phyloP scores from a whole-genome alignment of 1,140 invertebrate species.

The Drosophila repletoides region DNA sequence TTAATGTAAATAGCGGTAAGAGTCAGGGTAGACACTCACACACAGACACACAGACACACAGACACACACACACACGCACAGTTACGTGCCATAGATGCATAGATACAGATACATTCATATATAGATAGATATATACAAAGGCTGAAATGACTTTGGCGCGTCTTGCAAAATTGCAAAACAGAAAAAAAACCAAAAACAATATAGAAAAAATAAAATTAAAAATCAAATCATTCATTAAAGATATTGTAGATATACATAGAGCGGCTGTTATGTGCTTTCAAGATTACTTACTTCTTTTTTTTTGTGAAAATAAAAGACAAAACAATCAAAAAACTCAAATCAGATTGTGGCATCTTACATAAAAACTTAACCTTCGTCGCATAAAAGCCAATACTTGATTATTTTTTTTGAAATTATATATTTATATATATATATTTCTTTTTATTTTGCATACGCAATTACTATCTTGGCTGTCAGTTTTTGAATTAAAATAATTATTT shows the following conservation, averaged over 20 bases:
- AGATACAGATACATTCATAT: constrained; percentile 66
- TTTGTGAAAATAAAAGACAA: constrained; percentile 6
- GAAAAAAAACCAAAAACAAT: constrained; percentile 25
- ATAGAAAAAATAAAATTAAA: constrained; percentile 29
- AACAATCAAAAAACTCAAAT: constrained; percentile 55
- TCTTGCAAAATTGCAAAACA: constrained; percentile 46
- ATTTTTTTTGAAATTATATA: constrained; percentile 19
- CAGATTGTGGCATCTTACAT: constrained; percentile 76
- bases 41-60: constrained; percentile 21
- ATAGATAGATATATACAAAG: constrained; percentile 66
- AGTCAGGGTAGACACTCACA: constrained; percentile 47
- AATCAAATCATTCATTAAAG: constrained; percentile 75
- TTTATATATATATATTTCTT: constrained; percentile 8
- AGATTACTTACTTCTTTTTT: too few relatives aligned
- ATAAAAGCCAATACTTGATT: constrained; percentile 37
- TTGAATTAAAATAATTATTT: constrained; percentile 4
- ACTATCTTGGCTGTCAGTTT: constrained; percentile 47
- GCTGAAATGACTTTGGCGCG: constrained; percentile 53
- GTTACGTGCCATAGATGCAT: constrained; percentile 69
- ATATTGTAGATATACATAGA: constrained; percentile 52
- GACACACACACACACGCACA: constrained; percentile 28
- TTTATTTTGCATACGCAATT: constrained; percentile 46
- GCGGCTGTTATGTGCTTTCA: constrained; percentile 38
- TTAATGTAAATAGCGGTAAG: constrained; percentile 80
- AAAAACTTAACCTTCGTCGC: constrained; percentile 69